These are phyloP conservation scores for Murina feae DNA, from an alignment of 2,113 vertebrate genomes.

Conservation along the genomic window DNA sequence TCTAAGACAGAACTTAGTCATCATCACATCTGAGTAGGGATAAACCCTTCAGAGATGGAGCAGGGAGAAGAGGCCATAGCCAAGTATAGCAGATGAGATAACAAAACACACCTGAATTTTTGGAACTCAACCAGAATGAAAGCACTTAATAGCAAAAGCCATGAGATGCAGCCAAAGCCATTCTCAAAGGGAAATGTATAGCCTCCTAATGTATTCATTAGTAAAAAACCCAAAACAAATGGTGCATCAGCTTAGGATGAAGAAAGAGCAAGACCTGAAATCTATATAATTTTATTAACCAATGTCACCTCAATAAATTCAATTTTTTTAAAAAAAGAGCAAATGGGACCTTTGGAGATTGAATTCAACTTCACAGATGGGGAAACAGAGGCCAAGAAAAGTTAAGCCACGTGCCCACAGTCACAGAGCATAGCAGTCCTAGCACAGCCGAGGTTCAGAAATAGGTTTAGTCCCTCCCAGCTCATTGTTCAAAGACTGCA, in stretches of 20 bases:
- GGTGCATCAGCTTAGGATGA: background rate
- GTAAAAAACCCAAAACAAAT: background rate
- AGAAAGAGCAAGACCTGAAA: background rate
- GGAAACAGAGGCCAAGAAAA: background rate
- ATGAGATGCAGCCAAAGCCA: background rate
- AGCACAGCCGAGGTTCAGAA: background rate
- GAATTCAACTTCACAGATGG: background rate
- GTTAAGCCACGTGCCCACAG: background rate
- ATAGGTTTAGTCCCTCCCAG: background rate
- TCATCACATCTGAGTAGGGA: background rate
- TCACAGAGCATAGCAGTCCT: background rate
- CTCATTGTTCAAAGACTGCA: background rate
- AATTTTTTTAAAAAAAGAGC: background rate
- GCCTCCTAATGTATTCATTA: background rate
- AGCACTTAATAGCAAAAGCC: background rate
- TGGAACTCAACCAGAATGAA: background rate
- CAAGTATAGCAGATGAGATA: background rate
- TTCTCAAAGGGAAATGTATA: background rate
- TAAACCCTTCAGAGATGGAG: background rate
- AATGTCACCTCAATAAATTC: background rate
- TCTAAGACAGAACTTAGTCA: background rate
- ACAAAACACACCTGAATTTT: background rate
- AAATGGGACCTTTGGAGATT: background rate
- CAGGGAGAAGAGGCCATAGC: background rate
- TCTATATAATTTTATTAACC: background rate